These are phyloP conservation scores for Cybosia mesomella DNA, from an alignment of 2,888 invertebrate genomes.

Conservation along the genomic window DNA sequence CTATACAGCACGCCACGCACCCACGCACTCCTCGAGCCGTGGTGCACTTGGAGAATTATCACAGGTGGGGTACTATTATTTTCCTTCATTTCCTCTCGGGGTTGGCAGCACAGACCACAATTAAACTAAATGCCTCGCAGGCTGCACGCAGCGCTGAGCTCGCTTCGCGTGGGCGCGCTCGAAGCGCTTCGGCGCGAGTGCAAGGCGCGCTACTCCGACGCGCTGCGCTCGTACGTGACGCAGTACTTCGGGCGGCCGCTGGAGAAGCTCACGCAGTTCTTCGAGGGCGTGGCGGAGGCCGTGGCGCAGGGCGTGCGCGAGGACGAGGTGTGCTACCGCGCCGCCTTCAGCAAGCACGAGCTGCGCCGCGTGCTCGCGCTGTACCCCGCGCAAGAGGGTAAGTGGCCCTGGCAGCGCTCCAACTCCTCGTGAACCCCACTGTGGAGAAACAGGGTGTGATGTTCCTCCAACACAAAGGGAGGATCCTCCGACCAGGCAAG, in stretches of 20 bases:
- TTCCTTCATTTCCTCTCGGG: no score
- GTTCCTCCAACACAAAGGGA: no score
- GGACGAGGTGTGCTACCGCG: slow-evolving; percentile 98
- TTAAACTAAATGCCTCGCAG: slow-evolving; percentile 88
- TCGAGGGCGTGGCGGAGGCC: slow-evolving; percentile 98
- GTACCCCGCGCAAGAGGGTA: slow-evolving; percentile 89
- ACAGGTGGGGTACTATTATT: slow-evolving; percentile 83
- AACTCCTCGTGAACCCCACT: no score
- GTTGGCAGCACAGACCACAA: neutral
- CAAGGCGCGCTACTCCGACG: slow-evolving; percentile 95
- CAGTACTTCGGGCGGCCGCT: slow-evolving; percentile 95
- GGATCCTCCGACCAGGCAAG: no score
- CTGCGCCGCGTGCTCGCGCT: slow-evolving; percentile 97
- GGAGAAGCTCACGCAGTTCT: slow-evolving; percentile 92
- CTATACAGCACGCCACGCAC: slow-evolving; percentile 93
- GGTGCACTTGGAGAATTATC: slow-evolving; percentile 92
- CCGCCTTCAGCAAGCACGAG: slow-evolving; percentile 98
- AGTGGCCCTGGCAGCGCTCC: neutral
- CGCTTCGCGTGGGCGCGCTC: slow-evolving; percentile 95
- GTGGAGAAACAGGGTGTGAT: no score
- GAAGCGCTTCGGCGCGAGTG: slow-evolving; percentile 96
- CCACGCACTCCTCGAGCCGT: slow-evolving; percentile 93
- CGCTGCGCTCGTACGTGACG: slow-evolving; percentile 96
- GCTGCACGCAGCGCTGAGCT: slow-evolving; percentile 94
- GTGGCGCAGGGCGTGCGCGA: slow-evolving; percentile 98